Evolutionary conservation across 1,140 invertebrate genomes (phyloP).

Genomic region (Eupristina koningsbergeri): DNA sequence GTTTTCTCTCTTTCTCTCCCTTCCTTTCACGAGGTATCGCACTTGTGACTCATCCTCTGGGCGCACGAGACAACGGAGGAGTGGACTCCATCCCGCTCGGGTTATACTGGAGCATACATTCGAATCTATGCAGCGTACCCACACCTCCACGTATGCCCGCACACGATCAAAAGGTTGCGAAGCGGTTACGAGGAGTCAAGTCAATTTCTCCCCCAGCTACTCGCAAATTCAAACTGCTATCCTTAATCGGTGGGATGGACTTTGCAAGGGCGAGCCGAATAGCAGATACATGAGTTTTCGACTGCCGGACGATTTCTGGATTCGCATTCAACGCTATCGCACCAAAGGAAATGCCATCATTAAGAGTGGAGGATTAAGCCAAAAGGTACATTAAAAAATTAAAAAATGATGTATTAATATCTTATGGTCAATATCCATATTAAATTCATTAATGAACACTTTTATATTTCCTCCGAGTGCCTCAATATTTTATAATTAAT

Average conservation of each 20-base stretch:
- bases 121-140: neutral
- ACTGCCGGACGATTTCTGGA: no score
- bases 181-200: neutral
- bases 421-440: no score
- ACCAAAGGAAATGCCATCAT: neutral
- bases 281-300: no score
- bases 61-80: no score
- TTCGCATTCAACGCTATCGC: neutral
- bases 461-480: neutral
- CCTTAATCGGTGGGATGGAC: neutral
- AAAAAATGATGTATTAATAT: no score
- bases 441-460: no score
- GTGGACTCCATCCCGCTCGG: no score
- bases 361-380: no score
- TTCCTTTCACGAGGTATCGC: neutral
- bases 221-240: neutral
- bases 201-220: neutral
- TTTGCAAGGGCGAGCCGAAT: neutral
- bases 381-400: no score
- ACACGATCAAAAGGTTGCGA: neutral
- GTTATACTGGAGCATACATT: no score
- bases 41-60: constrained; percentile 1
- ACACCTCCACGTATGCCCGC: neutral
- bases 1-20: neutral
- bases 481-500: neutral